phyloP scores from a whole-genome alignment of 2,113 vertebrate species.

The Hucho hucho region DNA sequence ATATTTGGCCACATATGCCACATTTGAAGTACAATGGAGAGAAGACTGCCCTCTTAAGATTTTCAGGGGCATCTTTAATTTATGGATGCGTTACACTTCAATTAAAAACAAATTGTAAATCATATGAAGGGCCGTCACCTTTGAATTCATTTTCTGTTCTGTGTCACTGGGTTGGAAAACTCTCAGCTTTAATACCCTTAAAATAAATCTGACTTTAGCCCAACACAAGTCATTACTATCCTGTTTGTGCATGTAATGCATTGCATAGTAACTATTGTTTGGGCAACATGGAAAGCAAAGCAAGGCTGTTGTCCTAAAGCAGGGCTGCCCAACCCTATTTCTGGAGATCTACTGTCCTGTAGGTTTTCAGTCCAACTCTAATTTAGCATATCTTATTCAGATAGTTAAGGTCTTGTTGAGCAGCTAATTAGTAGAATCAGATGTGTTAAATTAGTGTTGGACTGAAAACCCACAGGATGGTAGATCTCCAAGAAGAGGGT shows the following conservation, averaged over 20 bases:
- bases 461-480: too few relatives aligned
- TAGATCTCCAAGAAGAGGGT: too few relatives aligned
- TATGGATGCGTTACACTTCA: not conserved
- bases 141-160: constrained; percentile 43
- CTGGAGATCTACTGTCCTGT: too few relatives aligned
- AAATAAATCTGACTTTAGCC: constrained; percentile 42
- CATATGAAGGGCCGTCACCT: constrained; percentile 36
- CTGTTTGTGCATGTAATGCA: constrained; percentile 54
- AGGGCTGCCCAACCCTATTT: not conserved
- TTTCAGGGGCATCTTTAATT: not conserved
- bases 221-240: constrained; percentile 47
- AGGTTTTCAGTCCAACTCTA: too few relatives aligned
- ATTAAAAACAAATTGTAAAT: constrained; percentile 48
- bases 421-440: too few relatives aligned
- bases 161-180: constrained; percentile 44
- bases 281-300: constrained; percentile 32
- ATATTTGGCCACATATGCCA: too few relatives aligned
- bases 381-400: too few relatives aligned
- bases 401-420: too few relatives aligned
- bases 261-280: constrained; percentile 39
- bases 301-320: constrained; percentile 41
- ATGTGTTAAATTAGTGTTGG: too few relatives aligned
- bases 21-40: not conserved
- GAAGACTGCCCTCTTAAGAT: not conserved
- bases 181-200: constrained; percentile 9